Percentiles rank a stretch among this genome's conserved stretches.
These are phyloP conservation scores for Diploscapter pachys DNA, from an alignment of 1,140 invertebrate species.

Conservation along the genomic window DNA sequence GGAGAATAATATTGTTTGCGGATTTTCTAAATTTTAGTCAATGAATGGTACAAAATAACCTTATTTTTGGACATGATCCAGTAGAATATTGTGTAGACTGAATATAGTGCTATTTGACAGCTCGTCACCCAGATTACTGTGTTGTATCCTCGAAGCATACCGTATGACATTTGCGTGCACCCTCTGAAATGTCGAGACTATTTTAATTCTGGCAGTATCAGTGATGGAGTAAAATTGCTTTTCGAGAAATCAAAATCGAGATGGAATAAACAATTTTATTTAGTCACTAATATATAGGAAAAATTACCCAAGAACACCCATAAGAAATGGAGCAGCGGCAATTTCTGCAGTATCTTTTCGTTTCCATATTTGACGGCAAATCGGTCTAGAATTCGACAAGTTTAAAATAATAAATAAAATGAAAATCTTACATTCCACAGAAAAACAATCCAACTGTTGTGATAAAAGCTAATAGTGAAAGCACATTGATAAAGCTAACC, in stretches of 20 bases:
- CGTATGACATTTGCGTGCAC: constrained; percentile 54
- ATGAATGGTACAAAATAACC: constrained; percentile 23
- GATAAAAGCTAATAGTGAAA: constrained; percentile 54
- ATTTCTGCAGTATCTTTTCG: constrained; percentile 56
- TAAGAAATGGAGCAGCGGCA: constrained; percentile 55
- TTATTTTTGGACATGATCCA: constrained; percentile 59
- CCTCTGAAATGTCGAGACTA: constrained; percentile 31
- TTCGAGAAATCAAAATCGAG: background rate
- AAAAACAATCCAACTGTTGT: constrained; percentile 58
- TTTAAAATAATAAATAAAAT: background rate
- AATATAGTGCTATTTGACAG: constrained; percentile 50
- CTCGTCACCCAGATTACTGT: constrained; percentile 53
- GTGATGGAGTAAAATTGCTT: background rate
- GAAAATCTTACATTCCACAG: constrained; percentile 56
- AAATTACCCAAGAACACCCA: constrained; percentile 53
- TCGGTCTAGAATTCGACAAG: constrained; percentile 44
- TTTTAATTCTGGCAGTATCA: too few species aligned
- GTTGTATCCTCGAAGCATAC: constrained; percentile 50
- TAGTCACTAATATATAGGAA: constrained; percentile 3
- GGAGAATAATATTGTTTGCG: too few species aligned
- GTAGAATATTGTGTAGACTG: constrained; percentile 53
- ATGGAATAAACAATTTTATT: background rate
- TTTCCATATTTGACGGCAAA: constrained; percentile 59
- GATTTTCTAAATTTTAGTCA: too few species aligned
- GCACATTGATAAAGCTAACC: constrained; percentile 52